These are phyloP conservation scores for Aix galericulata DNA, from an alignment of 2,113 vertebrate species.

Conservation along the genomic window DNA sequence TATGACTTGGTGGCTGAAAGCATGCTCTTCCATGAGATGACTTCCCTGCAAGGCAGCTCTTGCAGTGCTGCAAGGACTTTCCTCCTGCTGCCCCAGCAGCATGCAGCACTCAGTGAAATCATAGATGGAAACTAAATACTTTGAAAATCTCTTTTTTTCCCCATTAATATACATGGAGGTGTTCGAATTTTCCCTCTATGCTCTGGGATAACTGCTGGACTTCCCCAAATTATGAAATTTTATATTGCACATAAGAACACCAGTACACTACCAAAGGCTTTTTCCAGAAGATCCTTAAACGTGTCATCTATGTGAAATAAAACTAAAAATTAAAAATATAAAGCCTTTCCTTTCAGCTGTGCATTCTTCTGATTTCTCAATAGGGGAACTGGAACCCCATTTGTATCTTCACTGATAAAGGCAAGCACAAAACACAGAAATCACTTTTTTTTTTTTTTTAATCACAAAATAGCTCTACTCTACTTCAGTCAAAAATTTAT, in stretches of 20 bases:
- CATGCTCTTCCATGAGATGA: fast-evolving
- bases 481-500: background rate
- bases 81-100: background rate
- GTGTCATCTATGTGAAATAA: background rate
- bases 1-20: background rate
- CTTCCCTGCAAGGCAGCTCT: background rate
- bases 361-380: background rate
- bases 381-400: background rate
- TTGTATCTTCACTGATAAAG: background rate
- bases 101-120: background rate
- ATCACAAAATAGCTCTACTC: background rate
- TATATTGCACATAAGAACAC: background rate
- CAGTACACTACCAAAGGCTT: background rate
- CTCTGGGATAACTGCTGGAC: background rate
- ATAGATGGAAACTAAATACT: background rate
- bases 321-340: background rate
- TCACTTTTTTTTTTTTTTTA: background rate
- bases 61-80: background rate
- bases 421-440: background rate
- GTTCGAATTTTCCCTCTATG: background rate
- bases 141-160: background rate
- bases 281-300: background rate
- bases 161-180: background rate
- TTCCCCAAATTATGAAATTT: background rate
- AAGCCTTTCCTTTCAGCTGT: background rate